Conservation (phyloP, 2,113 vertebrate genomes). For the Egretta garzetta region DNA sequence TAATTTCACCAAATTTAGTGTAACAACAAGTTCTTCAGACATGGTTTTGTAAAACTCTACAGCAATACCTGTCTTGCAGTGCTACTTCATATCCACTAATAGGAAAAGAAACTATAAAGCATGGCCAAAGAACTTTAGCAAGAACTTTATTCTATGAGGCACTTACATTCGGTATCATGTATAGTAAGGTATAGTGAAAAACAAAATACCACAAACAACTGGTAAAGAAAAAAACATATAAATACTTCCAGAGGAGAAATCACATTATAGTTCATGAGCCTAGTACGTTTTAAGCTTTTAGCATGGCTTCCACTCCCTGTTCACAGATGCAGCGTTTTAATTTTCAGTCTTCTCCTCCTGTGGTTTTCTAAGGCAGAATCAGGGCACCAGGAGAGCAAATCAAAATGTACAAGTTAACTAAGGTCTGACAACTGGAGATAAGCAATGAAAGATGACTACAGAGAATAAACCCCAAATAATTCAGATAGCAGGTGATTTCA, state of each 20-base stretch:
- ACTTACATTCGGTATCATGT: not conserved
- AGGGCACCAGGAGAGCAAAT: not conserved
- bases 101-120: not conserved
- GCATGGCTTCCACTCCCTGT: not conserved
- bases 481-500: not conserved
- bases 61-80: not conserved
- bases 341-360: not conserved
- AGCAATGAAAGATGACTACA: not conserved
- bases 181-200: not conserved
- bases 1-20: not conserved
- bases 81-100: not conserved
- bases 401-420: not conserved
- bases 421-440: not conserved
- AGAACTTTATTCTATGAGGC: conserved; percentile 1
- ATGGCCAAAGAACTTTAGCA: not conserved
- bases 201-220: not conserved
- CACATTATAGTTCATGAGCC: not conserved
- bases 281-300: not conserved
- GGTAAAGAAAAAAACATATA: not conserved
- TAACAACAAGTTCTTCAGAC: not conserved
- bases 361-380: not conserved
- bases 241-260: not conserved
- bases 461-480: not conserved
- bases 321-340: not conserved
- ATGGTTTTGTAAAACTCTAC: not conserved